A percentile compares a stretch with the other conserved stretches of the same genome.
Conservation (phyloP, 1,140 invertebrate species). For the Hesperophylax magnus region DNA sequence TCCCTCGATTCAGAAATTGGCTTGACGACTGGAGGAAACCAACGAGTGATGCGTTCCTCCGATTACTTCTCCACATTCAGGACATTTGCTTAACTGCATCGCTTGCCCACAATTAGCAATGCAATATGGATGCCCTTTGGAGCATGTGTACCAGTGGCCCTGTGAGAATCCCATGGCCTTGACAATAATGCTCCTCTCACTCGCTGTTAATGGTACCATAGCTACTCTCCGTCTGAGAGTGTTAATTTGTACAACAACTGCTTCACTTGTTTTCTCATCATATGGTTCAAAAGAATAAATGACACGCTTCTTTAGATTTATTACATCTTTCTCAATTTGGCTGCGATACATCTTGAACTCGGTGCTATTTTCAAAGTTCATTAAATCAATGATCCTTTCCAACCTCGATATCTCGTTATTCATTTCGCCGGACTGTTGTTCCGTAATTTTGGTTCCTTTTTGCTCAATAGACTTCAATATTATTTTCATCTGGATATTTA, state of each 20-base stretch:
- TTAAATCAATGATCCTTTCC: constrained; percentile 49
- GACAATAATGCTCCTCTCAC: constrained; percentile 74
- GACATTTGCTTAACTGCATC: constrained; percentile 71
- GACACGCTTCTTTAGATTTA: background rate
- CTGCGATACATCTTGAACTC: background rate
- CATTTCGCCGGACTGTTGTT: constrained; percentile 63
- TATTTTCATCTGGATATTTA: constrained; percentile 53
- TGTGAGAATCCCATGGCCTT: constrained; percentile 72
- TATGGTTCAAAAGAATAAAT: constrained; percentile 29
- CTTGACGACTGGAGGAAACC: constrained; percentile 14
- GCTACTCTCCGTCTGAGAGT: background rate
- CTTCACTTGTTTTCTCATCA: background rate
- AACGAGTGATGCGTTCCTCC: constrained; percentile 76
- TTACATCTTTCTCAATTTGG: background rate
- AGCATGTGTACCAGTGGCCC: constrained; percentile 84
- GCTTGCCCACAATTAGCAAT: constrained; percentile 83
- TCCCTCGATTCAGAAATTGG: too few relatives aligned
- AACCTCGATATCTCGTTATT: constrained; percentile 62
- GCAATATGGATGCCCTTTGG: constrained; percentile 80
- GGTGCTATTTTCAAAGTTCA: background rate
- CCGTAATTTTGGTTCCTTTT: constrained; percentile 61
- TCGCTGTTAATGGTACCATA: constrained; percentile 64
- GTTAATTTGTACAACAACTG: background rate
- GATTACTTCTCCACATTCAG: constrained; percentile 75
- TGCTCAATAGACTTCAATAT: constrained; percentile 58